phyloP scores from a whole-genome alignment of 2,888 invertebrate species.

The Drosophila differens region DNA sequence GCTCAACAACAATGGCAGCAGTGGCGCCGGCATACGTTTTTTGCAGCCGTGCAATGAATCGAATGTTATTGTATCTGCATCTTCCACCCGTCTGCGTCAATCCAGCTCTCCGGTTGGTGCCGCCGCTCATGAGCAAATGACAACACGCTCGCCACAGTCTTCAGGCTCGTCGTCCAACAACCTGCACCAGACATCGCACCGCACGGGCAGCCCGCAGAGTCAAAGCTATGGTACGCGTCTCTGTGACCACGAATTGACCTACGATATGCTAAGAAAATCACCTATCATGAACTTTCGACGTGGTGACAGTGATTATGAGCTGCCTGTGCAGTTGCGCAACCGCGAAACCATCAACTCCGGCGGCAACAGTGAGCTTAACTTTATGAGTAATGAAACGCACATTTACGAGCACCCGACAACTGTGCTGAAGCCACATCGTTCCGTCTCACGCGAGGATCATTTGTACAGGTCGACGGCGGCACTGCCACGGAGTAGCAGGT shows the following conservation, averaged over 20 bases:
- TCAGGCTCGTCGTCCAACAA: conserved; percentile 82
- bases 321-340: conserved; percentile 77
- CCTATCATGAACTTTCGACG: conserved; percentile 84
- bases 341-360: conserved; percentile 84
- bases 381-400: conserved; percentile 83
- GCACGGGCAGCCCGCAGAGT: conserved; percentile 83
- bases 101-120: conserved; percentile 74
- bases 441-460: conserved; percentile 77
- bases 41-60: conserved; percentile 62
- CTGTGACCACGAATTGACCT: conserved; percentile 85
- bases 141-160: conserved; percentile 82
- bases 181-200: conserved; percentile 70
- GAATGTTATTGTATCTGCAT: conserved; percentile 5
- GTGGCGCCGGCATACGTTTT: conserved; percentile 62
- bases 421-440: conserved; percentile 72
- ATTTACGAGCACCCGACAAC: conserved; percentile 83
- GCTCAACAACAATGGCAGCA: conserved; percentile 70
- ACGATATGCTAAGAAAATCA: conserved; percentile 84
- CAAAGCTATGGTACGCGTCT: conserved; percentile 84
- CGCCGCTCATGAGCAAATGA: conserved; percentile 49
- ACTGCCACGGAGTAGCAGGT: conserved; percentile 83
- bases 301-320: conserved; percentile 82
- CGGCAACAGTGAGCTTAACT: conserved; percentile 84
- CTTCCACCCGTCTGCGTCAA: conserved; percentile 67
- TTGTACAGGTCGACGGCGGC: conserved; percentile 74